These are phyloP conservation scores for Acrossocheilus fasciatus DNA, from an alignment of 2,797 vertebrate species.

Conservation along the genomic window DNA sequence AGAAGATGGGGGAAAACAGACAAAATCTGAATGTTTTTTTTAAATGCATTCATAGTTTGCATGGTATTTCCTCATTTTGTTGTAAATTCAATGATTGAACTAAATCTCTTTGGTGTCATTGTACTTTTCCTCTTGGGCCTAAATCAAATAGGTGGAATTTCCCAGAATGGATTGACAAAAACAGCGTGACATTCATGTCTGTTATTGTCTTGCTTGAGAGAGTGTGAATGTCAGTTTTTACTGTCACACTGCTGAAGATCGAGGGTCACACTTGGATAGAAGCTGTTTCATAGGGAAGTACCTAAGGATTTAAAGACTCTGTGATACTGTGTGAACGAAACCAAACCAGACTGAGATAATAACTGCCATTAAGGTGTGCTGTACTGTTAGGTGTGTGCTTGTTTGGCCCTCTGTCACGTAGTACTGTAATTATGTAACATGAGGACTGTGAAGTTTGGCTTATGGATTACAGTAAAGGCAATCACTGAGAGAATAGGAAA, in stretches of 20 bases:
- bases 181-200: conserved; percentile 37
- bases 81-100: conserved; percentile 30
- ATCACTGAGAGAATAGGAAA: background rate
- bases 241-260: background rate
- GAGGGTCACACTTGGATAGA: conserved; percentile 26
- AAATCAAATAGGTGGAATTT: conserved; percentile 52
- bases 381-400: conserved; percentile 34
- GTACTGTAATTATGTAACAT: conserved; percentile 30
- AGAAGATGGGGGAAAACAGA: background rate
- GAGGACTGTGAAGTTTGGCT: conserved; percentile 15
- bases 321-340: conserved; percentile 26
- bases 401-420: conserved; percentile 23
- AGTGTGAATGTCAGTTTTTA: background rate
- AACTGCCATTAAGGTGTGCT: conserved; percentile 36
- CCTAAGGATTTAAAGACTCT: conserved; percentile 9
- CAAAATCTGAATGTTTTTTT: background rate
- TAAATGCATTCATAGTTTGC: background rate
- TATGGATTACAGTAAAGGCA: conserved; percentile 59
- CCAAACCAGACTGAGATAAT: conserved; percentile 36
- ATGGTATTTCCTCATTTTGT: background rate
- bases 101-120: conserved; percentile 16
- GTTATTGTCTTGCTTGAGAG: conserved; percentile 19
- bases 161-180: conserved; percentile 46
- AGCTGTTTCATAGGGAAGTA: conserved; percentile 29
- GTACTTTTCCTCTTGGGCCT: conserved; percentile 12